Evolutionary conservation across 2,888 invertebrate genomes (phyloP).

Genomic region (Apodemia duryi): DNA sequence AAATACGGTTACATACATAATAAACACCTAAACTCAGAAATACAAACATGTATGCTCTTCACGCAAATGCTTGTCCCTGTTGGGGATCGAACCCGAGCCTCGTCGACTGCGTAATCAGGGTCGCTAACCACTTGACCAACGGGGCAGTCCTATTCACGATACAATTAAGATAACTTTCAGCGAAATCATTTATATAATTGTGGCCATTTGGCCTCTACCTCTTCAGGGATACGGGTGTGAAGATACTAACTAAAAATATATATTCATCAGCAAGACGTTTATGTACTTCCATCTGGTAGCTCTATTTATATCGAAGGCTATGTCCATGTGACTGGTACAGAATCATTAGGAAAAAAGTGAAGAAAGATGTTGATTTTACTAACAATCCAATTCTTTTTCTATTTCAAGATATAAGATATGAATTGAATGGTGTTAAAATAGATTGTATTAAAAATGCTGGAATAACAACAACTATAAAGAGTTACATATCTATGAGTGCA

Average conservation of each 20-base stretch:
- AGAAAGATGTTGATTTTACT: background rate
- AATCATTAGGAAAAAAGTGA: background rate
- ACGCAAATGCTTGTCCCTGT: too few species aligned
- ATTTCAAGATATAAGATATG: constrained; percentile 22
- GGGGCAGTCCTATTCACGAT: background rate
- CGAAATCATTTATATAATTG: constrained; percentile 1
- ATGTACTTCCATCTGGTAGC: constrained; percentile 8
- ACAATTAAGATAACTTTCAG: constrained; percentile 20
- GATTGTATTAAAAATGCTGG: constrained; percentile 28
- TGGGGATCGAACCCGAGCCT: too few species aligned
- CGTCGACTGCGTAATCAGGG: too few species aligned
- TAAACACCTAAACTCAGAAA: too few species aligned
- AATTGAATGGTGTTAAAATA: constrained; percentile 27
- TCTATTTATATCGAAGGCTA: constrained; percentile 1
- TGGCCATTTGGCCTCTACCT: background rate
- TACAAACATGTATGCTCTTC: too few species aligned
- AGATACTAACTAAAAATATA: background rate
- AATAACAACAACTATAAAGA: constrained; percentile 27
- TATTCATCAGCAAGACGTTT: constrained; percentile 1
- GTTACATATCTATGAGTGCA: constrained; percentile 9
- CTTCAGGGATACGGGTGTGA: too few species aligned
- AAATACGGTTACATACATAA: too few species aligned
- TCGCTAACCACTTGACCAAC: too few species aligned
- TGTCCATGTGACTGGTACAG: background rate
- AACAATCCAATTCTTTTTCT: constrained; percentile 9